phyloP scores from a whole-genome alignment of 2,797 vertebrate species.

The Artibeus jamaicensis region DNA sequence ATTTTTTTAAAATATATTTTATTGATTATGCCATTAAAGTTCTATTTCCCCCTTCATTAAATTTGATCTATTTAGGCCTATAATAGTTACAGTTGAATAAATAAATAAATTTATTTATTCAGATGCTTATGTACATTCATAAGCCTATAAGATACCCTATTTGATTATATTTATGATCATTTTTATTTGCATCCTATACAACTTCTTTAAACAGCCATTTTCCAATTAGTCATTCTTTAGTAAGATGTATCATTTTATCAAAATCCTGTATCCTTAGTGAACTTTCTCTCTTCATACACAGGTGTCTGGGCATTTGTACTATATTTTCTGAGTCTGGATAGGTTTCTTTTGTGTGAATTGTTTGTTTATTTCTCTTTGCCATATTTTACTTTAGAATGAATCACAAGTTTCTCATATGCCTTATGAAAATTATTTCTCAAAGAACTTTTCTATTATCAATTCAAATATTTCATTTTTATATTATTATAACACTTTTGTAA shows the following conservation, averaged over 20 bases:
- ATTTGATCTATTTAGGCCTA: not conserved
- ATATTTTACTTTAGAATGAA: constrained; percentile 4
- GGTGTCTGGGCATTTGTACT: not conserved
- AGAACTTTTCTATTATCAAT: not conserved
- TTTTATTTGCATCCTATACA: constrained; percentile 38
- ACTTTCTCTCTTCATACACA: not conserved
- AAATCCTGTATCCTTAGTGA: not conserved
- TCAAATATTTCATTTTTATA: not conserved
- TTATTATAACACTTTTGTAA: not conserved
- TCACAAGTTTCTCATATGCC: not conserved
- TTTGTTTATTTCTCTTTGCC: not conserved
- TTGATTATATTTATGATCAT: constrained; percentile 45
- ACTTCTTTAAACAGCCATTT: not conserved
- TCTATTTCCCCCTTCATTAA: no score
- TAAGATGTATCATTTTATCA: constrained; percentile 14
- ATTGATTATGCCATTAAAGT: no score
- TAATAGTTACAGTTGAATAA: not conserved
- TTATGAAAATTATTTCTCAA: constrained; percentile 14
- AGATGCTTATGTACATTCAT: not conserved
- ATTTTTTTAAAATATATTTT: no score
- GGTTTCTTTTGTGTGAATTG: not conserved
- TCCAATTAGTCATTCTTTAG: constrained; percentile 13
- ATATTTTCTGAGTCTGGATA: not conserved
- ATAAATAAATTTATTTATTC: not conserved
- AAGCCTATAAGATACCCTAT: not conserved